Evolutionary conservation across 2,797 vertebrate genomes (phyloP).

Genomic region (Ibycter americanus): DNA sequence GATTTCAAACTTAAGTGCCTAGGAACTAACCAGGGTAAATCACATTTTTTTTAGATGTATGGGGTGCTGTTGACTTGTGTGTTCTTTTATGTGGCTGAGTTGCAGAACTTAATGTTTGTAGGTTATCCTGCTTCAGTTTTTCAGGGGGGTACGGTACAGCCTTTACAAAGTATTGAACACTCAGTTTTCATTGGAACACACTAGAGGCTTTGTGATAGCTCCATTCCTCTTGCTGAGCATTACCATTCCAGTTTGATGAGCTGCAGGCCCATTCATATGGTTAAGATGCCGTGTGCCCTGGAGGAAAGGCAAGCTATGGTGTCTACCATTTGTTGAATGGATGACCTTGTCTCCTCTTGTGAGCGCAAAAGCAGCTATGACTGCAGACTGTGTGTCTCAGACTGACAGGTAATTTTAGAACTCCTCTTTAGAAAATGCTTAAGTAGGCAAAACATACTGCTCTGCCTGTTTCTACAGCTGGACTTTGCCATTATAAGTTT

Average conservation of each 20-base stretch:
- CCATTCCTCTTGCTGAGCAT: background rate
- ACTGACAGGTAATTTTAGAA: background rate
- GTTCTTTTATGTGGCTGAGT: background rate
- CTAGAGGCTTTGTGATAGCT: background rate
- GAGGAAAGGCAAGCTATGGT: background rate
- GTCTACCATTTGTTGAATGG: background rate
- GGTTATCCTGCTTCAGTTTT: background rate
- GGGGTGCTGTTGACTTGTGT: background rate
- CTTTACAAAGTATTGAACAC: background rate
- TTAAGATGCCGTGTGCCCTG: background rate
- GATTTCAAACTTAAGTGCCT: background rate
- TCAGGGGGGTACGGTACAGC: background rate
- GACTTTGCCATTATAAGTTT: background rate
- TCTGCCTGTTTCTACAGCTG: background rate
- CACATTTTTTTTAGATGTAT: background rate
- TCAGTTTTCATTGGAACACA: background rate
- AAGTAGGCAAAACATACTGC: background rate
- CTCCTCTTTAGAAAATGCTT: background rate
- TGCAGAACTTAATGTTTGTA: background rate
- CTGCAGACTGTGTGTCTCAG: background rate
- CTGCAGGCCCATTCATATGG: background rate
- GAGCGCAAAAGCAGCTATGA: background rate
- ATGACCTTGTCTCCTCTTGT: background rate
- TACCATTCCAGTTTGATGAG: background rate
- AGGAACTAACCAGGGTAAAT: background rate